A percentile compares a stretch with the other conserved stretches of the same genome.
Conservation (phyloP, 1,140 invertebrate species). For the Dendrolimus kikuchii region DNA sequence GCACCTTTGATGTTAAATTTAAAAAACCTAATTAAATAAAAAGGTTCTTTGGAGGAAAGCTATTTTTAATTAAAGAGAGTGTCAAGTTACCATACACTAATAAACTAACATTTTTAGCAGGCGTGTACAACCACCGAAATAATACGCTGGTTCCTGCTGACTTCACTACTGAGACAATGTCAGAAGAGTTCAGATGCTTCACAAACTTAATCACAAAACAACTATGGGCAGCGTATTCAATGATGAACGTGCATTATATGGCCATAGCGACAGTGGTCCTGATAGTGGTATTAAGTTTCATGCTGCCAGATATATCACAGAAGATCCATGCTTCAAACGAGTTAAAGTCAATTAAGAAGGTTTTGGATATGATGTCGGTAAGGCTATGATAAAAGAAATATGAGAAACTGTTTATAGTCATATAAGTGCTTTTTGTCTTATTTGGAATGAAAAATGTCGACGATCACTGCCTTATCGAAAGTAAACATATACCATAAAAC, state of each 20-base stretch:
- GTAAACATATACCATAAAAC: too few species aligned
- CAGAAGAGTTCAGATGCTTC: not conserved
- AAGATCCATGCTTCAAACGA: constrained; percentile 30
- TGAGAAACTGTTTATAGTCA: too few species aligned
- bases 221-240: constrained; percentile 12
- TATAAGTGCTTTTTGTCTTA: too few species aligned
- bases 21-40: too few species aligned
- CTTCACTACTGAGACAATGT: not conserved
- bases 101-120: not conserved
- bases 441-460: too few species aligned
- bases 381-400: constrained; percentile 7
- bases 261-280: constrained; percentile 18
- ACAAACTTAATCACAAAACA: constrained; percentile 6
- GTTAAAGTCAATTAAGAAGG: constrained; percentile 34
- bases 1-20: too few species aligned
- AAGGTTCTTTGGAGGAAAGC: too few species aligned
- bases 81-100: not conserved
- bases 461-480: too few species aligned
- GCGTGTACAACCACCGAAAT: not conserved
- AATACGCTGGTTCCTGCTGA: not conserved
- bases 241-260: constrained; percentile 20
- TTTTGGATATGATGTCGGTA: constrained; percentile 38
- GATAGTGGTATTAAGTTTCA: constrained; percentile 27
- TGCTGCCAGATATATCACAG: constrained; percentile 30
- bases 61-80: too few species aligned